These are phyloP conservation scores for Drosophila eugracilis DNA, from an alignment of 1,140 invertebrate genomes.

Conservation along the genomic window DNA sequence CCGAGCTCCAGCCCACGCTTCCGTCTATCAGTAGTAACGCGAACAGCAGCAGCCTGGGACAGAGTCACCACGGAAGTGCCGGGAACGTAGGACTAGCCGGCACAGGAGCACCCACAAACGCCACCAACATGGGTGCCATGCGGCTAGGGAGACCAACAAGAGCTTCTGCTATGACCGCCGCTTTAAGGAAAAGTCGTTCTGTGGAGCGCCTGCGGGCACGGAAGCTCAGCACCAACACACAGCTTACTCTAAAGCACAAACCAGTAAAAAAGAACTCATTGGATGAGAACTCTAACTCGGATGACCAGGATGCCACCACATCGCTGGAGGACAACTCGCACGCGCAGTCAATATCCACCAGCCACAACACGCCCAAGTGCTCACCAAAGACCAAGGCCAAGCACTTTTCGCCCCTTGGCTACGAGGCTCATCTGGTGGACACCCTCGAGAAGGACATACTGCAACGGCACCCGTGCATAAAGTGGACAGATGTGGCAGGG, in stretches of 20 bases:
- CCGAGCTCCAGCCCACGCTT: slow-evolving; percentile 88
- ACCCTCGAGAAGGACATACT: slow-evolving; percentile 97
- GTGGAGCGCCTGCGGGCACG: slow-evolving; percentile 85
- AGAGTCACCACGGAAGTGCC: slow-evolving; percentile 75
- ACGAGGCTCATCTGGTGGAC: slow-evolving; percentile 92
- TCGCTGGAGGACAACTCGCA: slow-evolving; percentile 83
- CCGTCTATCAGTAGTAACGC: slow-evolving; percentile 86
- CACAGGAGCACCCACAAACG: slow-evolving; percentile 19
- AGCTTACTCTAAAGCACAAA: slow-evolving; percentile 72
- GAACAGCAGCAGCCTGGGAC: slow-evolving; percentile 61
- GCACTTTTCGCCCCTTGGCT: slow-evolving; percentile 90
- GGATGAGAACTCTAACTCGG: slow-evolving; percentile 83
- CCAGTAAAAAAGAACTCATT: slow-evolving; percentile 77
- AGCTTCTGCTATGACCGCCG: slow-evolving; percentile 60
- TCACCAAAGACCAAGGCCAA: slow-evolving; percentile 86
- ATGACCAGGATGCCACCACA: slow-evolving; percentile 83
- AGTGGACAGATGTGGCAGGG: slow-evolving; percentile 99
- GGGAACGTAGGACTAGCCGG: slow-evolving; percentile 58
- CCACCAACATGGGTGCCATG: slow-evolving; percentile 40
- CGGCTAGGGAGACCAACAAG: slow-evolving; percentile 64
- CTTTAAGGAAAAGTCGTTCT: slow-evolving; percentile 86
- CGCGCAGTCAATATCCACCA: slow-evolving; percentile 62
- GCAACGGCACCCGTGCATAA: slow-evolving; percentile 97
- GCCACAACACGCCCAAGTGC: slow-evolving; percentile 70
- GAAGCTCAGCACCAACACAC: slow-evolving; percentile 72